phyloP scores from a whole-genome alignment of 1,140 invertebrate species.

The Hylaeus volcanicus region DNA sequence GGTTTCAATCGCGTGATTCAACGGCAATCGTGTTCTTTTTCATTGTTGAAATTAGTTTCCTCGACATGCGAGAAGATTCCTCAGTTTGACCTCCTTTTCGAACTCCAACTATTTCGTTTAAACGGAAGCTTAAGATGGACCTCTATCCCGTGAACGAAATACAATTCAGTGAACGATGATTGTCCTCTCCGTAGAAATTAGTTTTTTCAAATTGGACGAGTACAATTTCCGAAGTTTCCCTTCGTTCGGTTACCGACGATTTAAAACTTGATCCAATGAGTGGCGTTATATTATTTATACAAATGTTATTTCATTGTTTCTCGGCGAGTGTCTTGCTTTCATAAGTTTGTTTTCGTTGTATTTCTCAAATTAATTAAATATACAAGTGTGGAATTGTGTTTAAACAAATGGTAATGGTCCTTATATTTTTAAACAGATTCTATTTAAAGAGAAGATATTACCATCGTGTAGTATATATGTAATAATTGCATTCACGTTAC shows the following conservation, averaged over 20 bases:
- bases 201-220: background rate
- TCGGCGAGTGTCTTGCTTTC: too few relatives aligned
- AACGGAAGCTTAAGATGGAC: background rate
- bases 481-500: too few relatives aligned
- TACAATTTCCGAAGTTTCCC: background rate
- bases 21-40: background rate
- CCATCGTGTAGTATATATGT: too few relatives aligned
- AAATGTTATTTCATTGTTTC: too few relatives aligned
- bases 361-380: too few relatives aligned
- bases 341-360: too few relatives aligned
- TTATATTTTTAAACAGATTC: too few relatives aligned
- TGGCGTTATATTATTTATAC: too few relatives aligned
- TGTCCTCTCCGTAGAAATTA: slow-evolving; percentile 2
- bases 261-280: too few relatives aligned
- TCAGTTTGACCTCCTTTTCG: slow-evolving; percentile 7
- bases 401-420: too few relatives aligned
- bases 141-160: slow-evolving; percentile 17
- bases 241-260: background rate
- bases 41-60: slow-evolving; percentile 1
- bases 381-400: too few relatives aligned
- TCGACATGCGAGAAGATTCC: background rate
- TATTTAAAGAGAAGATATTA: too few relatives aligned
- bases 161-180: slow-evolving; percentile 10
- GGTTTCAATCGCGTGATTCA: slow-evolving; percentile 44
- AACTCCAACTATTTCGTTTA: background rate